These are phyloP conservation scores for Prunella strophiata DNA, from an alignment of 2,797 vertebrate genomes.

Conservation along the genomic window DNA sequence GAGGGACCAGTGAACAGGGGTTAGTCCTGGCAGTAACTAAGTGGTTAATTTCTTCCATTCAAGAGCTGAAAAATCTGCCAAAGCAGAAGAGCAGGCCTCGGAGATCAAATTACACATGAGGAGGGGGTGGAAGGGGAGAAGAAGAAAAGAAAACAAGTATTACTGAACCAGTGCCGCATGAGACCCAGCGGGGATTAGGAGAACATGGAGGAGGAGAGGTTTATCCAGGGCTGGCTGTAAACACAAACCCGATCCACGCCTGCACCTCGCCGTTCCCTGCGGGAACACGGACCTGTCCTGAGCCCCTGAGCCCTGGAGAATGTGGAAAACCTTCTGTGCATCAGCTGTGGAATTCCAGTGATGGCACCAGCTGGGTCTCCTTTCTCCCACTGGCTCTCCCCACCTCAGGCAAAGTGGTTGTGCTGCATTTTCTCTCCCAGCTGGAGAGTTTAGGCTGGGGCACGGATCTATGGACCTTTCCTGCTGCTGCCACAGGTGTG, in stretches of 20 bases:
- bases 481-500: not conserved
- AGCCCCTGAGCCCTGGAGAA: not conserved
- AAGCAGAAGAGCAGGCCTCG: constrained; percentile 76
- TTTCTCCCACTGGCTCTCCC: not conserved
- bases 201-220: not conserved
- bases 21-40: constrained; percentile 35
- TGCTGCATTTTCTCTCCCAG: not conserved
- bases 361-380: not conserved
- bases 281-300: not conserved
- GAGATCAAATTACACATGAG: constrained; percentile 75
- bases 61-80: constrained; percentile 71
- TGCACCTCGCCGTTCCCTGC: not conserved
- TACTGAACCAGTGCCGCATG: constrained; percentile 41
- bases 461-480: rapidly evolving
- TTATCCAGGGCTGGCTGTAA: constrained; percentile 2
- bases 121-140: constrained; percentile 68
- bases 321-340: not conserved
- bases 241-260: not conserved
- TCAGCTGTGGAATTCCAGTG: not conserved
- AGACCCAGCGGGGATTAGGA: constrained; percentile 64
- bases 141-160: constrained; percentile 73
- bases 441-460: not conserved
- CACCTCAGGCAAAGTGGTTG: not conserved
- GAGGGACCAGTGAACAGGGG: not conserved
- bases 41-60: constrained; percentile 72